Conservation (phyloP, 2,888 invertebrate species). For the Ferrisia virgata region DNA sequence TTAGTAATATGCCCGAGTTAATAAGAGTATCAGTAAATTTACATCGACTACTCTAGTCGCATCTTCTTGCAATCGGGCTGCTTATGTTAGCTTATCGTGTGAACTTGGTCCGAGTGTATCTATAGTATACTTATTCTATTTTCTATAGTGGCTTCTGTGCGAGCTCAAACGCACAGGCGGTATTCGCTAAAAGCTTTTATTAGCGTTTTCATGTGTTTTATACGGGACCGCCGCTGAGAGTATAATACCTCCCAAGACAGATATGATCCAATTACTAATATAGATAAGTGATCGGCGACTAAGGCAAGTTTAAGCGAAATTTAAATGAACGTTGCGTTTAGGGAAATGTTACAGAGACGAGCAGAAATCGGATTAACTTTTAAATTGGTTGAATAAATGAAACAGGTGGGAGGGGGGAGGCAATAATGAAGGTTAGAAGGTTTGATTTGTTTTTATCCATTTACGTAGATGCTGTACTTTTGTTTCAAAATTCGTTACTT, state of each 20-base stretch:
- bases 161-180: not conserved
- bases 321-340: not conserved
- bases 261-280: not conserved
- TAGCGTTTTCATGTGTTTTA: not conserved
- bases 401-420: too few relatives aligned
- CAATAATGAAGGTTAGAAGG: too few relatives aligned
- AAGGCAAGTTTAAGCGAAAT: not conserved
- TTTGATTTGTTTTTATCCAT: too few relatives aligned
- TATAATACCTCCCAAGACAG: not conserved
- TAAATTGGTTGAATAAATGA: too few relatives aligned
- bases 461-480: too few relatives aligned
- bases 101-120: not conserved
- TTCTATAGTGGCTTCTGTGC: not conserved
- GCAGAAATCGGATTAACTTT: too few relatives aligned
- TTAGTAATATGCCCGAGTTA: constrained; percentile 28
- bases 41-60: not conserved
- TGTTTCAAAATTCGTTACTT: too few relatives aligned
- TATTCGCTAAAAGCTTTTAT: constrained; percentile 25
- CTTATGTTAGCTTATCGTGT: not conserved
- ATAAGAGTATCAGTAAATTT: constrained; percentile 31
- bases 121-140: too few relatives aligned
- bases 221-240: not conserved
- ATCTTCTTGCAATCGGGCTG: not conserved
- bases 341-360: not conserved
- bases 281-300: not conserved